A percentile compares a stretch with the other conserved stretches of the same genome.
Evolutionary conservation across 2,797 vertebrate species (phyloP).

Genomic region (Gallinago solitaria): DNA sequence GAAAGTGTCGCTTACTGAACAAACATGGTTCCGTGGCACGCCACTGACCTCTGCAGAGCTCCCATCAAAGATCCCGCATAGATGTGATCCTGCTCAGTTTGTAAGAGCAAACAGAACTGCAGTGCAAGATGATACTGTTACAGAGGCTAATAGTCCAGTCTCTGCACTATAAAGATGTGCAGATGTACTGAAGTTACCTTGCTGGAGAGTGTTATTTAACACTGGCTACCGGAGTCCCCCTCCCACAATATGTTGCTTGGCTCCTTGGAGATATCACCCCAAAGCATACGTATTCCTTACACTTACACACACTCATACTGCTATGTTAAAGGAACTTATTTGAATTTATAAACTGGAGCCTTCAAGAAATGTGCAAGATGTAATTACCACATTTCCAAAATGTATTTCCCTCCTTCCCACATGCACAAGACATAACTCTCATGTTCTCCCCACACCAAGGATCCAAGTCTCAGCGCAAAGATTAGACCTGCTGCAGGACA

Average conservation of each 20-base stretch:
- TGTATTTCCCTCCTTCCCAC: not conserved
- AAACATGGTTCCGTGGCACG: not conserved
- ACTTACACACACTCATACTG: not conserved
- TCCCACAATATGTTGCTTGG: not conserved
- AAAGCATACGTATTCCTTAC: not conserved
- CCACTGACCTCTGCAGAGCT: constrained; percentile 2
- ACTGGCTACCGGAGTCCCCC: not conserved
- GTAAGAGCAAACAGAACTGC: constrained; percentile 14
- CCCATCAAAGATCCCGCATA: not conserved
- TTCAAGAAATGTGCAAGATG: not conserved
- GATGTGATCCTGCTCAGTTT: constrained; percentile 13
- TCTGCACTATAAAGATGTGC: not conserved
- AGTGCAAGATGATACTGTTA: not conserved
- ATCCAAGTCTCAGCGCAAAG: not conserved
- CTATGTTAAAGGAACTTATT: not conserved
- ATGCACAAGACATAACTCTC: not conserved
- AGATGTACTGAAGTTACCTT: not conserved
- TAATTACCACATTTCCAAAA: not conserved
- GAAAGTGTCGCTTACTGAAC: constrained; percentile 1
- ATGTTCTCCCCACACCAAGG: not conserved
- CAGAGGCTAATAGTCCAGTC: not conserved
- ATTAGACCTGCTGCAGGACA: not conserved
- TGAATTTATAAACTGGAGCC: not conserved
- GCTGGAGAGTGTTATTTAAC: not conserved
- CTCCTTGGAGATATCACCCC: not conserved